These are phyloP conservation scores for Pithys albifrons DNA, from an alignment of 2,113 vertebrate species.

Conservation along the genomic window DNA sequence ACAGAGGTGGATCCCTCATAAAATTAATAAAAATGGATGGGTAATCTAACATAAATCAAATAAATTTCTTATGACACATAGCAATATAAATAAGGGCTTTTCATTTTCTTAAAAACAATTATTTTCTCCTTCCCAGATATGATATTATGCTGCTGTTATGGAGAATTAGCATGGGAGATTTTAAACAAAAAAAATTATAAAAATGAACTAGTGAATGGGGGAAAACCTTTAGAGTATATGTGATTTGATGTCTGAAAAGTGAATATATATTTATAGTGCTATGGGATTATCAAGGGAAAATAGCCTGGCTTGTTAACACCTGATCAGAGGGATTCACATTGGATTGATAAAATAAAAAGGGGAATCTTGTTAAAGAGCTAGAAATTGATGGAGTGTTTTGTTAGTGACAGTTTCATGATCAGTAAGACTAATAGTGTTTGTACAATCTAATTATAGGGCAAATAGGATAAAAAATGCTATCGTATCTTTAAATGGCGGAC, in stretches of 20 bases:
- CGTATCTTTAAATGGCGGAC: neutral
- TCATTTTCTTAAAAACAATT: neutral
- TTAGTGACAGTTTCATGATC: slow-evolving; percentile 1
- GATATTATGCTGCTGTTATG: neutral
- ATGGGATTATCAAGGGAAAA: slow-evolving; percentile 5
- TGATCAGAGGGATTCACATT: slow-evolving; percentile 13
- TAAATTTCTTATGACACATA: neutral
- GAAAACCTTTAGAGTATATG: neutral
- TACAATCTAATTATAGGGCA: slow-evolving; percentile 7
- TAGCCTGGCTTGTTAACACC: slow-evolving; percentile 18
- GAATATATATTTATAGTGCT: neutral
- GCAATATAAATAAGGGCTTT: neutral
- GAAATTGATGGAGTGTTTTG: slow-evolving; percentile 29
- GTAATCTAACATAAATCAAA: neutral
- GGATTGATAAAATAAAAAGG: slow-evolving; percentile 19
- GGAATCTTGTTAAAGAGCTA: neutral
- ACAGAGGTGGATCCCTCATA: neutral
- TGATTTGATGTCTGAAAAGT: neutral
- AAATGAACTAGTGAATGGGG: neutral
- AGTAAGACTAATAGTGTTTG: neutral
- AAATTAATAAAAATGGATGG: neutral
- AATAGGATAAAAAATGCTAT: slow-evolving; percentile 23
- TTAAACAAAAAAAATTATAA: neutral
- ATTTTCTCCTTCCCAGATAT: neutral
- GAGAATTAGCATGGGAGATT: neutral